Evolutionary conservation across 1,140 invertebrate genomes (phyloP).

Genomic region (Fopius arisanus): DNA sequence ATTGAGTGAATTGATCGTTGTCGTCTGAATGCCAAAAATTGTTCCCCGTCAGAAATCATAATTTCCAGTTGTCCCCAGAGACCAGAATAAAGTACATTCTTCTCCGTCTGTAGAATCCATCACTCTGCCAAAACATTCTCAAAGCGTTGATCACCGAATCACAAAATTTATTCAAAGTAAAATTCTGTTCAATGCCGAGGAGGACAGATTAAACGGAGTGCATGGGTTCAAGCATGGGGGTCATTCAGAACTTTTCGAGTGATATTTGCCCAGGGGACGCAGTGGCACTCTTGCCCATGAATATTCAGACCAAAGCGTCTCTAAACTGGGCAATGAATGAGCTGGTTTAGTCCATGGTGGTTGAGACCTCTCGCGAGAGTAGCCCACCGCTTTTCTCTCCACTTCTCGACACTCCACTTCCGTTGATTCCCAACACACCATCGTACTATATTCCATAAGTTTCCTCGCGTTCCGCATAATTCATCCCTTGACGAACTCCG

Average conservation of each 20-base stretch:
- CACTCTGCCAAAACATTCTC: too few species aligned
- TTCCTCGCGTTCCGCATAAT: conserved; percentile 2
- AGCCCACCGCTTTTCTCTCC: conserved; percentile 34
- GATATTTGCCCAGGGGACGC: conserved; percentile 45
- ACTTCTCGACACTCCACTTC: conserved; percentile 6
- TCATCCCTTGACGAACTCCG: conserved; percentile 8
- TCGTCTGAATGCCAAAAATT: too few species aligned
- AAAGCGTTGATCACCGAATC: not conserved
- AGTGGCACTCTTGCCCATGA: conserved; percentile 52
- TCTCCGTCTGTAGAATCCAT: too few species aligned
- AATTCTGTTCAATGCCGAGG: not conserved
- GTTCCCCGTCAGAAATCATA: too few species aligned
- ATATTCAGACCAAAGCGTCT: conserved; percentile 62
- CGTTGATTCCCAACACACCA: conserved; percentile 10
- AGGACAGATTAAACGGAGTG: not conserved
- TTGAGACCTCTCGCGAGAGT: conserved; percentile 38
- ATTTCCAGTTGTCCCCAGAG: too few species aligned
- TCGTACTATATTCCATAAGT: not conserved
- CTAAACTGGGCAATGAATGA: conserved; percentile 63
- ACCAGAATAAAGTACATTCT: too few species aligned
- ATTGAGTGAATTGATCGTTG: too few species aligned
- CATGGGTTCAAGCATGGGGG: conserved; percentile 24
- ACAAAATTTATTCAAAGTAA: not conserved
- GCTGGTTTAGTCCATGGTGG: conserved; percentile 50
- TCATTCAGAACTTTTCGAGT: conserved; percentile 46